Base-by-base conservation (phyloP, 2,113 vertebrate genomes). In the Irena cyanogastra region DNA sequence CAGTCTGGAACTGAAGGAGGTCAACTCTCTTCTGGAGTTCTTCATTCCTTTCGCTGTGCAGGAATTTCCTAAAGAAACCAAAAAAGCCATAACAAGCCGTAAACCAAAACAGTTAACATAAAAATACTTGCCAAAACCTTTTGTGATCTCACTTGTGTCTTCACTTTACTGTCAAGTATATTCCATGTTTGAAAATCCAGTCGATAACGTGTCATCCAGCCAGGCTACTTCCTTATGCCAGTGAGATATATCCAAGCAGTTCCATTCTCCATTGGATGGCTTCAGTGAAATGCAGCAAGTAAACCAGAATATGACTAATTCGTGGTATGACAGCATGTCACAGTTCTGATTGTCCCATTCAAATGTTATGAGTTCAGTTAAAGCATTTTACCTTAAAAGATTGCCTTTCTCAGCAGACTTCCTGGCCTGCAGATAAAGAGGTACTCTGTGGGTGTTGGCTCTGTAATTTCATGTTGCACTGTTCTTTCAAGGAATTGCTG, bases 31-130 rank as follows among this genome's bases (percentile, higher is more conserved):
- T 50, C 81, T 99, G 37, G 97, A 98, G 66, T 99, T 98, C 96
- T 99, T 99, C 94, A 94, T 98, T 90, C 98, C 98, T 63, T 99
- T 99, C 87, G 70, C 98, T 72, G 90, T 99, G 30, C 94, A 98
- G 61, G 88, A 98, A 72, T 97, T 98, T 68, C 94, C 98, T 66
- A 97, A 98, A 44, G 94, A 97, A 93, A 75, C 90, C 7, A 97
- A 37, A 49, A 98, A 98, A 96, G 96, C 95, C 81, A 97, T 99
- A 77, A 16, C 33, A 39, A 23, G 72, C 39, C 33, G 13, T 13
- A 28, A 78, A 44, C 83, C 18, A 60, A 86, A 86, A 89, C 77
- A 96, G 41, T 69, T 96, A 69, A 98, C 97, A n/a, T 99, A 98
- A 98, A 97, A 95, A 93, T 90, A 76, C 50, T 89, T 89, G 64